Conservation (phyloP, 2,113 vertebrate species). For the Diglossa brunneiventris region DNA sequence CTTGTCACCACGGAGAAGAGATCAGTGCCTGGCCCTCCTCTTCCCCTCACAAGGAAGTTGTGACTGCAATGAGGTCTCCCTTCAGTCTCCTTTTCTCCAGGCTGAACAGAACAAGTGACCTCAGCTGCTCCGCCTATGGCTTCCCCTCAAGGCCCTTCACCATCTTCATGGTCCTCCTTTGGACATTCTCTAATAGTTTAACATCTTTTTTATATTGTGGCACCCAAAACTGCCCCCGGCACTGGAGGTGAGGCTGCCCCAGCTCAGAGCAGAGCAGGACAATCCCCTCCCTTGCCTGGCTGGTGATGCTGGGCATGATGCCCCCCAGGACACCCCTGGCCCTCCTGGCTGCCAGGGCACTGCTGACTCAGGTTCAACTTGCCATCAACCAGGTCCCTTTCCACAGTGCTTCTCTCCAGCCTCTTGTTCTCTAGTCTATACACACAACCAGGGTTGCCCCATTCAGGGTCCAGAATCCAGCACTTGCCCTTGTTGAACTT, state of each 20-base stretch:
- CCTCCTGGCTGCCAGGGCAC: neutral
- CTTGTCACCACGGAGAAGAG: neutral
- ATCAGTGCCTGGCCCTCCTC: neutral
- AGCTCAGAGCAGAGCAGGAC: neutral
- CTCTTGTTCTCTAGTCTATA: neutral
- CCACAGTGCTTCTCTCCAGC: neutral
- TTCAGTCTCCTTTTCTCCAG: neutral
- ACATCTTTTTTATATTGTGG: fast-evolving
- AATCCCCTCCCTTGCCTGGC: fast-evolving
- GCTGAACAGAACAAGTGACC: neutral
- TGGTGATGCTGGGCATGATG: neutral
- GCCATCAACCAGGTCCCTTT: neutral
- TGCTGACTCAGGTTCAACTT: neutral
- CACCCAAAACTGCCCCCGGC: neutral
- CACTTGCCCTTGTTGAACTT: neutral
- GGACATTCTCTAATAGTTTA: fast-evolving
- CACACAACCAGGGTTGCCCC: neutral
- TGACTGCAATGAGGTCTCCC: fast-evolving
- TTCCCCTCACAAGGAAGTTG: neutral
- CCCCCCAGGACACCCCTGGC: fast-evolving
- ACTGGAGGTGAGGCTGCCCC: fast-evolving
- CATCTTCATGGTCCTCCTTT: neutral
- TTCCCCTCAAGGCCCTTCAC: neutral
- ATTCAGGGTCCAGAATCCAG: neutral
- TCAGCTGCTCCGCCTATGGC: fast-evolving